Percentiles rank a stretch among this genome's conserved stretches.
These are phyloP conservation scores for Parazoanthus darwini DNA, from an alignment of 92 coral and sea anemone species.

Conservation along the genomic window DNA sequence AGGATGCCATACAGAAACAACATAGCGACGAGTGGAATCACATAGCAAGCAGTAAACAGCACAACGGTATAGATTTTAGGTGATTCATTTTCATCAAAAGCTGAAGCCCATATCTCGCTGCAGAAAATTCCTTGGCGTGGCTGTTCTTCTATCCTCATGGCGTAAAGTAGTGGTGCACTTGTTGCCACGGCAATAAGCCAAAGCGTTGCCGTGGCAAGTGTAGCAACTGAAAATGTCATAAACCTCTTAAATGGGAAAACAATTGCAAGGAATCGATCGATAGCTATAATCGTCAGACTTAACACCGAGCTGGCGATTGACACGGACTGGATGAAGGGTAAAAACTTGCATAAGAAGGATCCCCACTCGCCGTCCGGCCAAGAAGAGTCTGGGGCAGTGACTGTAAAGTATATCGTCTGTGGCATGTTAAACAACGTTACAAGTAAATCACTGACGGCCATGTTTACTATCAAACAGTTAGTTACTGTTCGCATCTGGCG, in stretches of 20 bases:
- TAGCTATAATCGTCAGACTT: constrained; percentile 56
- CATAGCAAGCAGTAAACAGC: constrained; percentile 65
- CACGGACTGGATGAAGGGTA: constrained; percentile 19
- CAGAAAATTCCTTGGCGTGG: constrained; percentile 29
- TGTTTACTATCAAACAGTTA: constrained; percentile 25
- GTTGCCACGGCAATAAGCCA: constrained; percentile 69
- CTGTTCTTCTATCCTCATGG: constrained; percentile 54
- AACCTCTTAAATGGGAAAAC: constrained; percentile 60
- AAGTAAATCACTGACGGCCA: constrained; percentile 21
- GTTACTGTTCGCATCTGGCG: constrained; percentile 32
- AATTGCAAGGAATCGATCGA: constrained; percentile 65
- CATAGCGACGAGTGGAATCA: constrained; percentile 65
- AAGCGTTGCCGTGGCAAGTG: constrained; percentile 48
- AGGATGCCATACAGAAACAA: constrained; percentile 66
- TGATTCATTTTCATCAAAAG: constrained; percentile 39
- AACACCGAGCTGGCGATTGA: constrained; percentile 70
- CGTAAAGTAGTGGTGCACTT: constrained; percentile 85
- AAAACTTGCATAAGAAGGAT: constrained; percentile 11
- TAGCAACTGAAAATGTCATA: constrained; percentile 45
- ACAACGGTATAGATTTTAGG: constrained; percentile 58
- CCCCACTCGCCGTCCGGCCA: constrained; percentile 23
- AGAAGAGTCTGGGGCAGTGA: background rate
- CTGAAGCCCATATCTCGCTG: constrained; percentile 68
- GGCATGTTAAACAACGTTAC: constrained; percentile 25
- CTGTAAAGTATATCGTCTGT: constrained; percentile 13